Percentiles rank a stretch among this genome's conserved stretches.
Evolutionary conservation across 1,140 invertebrate genomes (phyloP).

Genomic region (Ditylenchus dipsaci): DNA sequence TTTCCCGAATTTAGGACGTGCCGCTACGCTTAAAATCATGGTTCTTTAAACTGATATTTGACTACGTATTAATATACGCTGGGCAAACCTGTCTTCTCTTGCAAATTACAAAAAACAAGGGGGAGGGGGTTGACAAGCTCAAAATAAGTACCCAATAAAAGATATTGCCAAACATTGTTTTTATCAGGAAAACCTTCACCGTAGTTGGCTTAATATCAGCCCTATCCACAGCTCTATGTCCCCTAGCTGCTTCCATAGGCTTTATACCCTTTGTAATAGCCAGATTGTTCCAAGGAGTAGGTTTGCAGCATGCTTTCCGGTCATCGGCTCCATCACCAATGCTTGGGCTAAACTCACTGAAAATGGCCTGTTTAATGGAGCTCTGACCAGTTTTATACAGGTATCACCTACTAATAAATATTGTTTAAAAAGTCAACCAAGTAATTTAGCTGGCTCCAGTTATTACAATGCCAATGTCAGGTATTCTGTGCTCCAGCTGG

Average conservation of each 20-base stretch:
- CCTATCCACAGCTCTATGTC: constrained; percentile 32
- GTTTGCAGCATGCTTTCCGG: constrained; percentile 41
- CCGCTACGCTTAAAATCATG: too few species aligned
- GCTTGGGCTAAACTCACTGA: constrained; percentile 37
- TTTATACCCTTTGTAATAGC: constrained; percentile 37
- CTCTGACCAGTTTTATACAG: constrained; percentile 38
- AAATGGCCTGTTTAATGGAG: constrained; percentile 41
- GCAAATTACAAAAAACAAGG: too few species aligned
- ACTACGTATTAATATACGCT: too few species aligned
- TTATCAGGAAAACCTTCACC: constrained; percentile 38
- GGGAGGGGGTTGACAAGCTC: too few species aligned
- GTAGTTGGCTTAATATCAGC: constrained; percentile 42
- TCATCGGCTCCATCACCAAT: constrained; percentile 33
- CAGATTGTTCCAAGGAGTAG: constrained; percentile 32
- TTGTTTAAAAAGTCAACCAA: background rate
- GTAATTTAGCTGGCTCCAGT: constrained; percentile 21
- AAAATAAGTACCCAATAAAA: background rate
- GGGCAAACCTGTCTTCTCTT: too few species aligned
- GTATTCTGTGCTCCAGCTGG: constrained; percentile 23
- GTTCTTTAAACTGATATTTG: too few species aligned
- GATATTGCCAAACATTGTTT: too few species aligned
- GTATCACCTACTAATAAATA: constrained; percentile 13
- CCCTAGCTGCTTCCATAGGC: constrained; percentile 23
- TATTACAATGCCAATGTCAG: constrained; percentile 28
- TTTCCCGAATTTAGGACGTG: too few species aligned